These are phyloP conservation scores for Erebia palarica DNA, from an alignment of 2,888 invertebrate genomes.

Conservation along the genomic window DNA sequence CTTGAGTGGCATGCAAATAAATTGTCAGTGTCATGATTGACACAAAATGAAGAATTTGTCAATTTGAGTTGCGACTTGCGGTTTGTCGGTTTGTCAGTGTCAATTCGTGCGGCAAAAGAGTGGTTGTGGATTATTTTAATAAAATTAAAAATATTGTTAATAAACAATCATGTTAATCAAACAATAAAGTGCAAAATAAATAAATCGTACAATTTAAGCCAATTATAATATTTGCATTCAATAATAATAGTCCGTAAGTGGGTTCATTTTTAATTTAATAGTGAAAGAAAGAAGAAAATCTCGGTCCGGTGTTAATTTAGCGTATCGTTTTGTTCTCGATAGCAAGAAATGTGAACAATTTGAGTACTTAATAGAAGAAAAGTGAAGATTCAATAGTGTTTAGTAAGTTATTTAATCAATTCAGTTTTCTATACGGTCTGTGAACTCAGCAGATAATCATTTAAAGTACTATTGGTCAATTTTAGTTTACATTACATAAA, in stretches of 20 bases:
- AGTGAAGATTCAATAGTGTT: slow-evolving; percentile 53
- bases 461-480: slow-evolving; percentile 3
- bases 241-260: background rate
- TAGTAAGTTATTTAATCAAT: slow-evolving; percentile 49
- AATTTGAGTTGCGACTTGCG: no score
- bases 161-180: slow-evolving; percentile 40
- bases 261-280: slow-evolving; percentile 40
- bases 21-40: no score
- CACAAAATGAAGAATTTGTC: no score
- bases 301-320: slow-evolving; percentile 56
- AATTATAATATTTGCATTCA: background rate
- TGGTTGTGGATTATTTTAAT: slow-evolving; percentile 39
- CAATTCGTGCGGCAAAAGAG: slow-evolving; percentile 42
- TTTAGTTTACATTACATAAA: background rate
- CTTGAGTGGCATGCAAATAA: no score
- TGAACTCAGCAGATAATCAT: slow-evolving; percentile 18
- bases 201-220: background rate
- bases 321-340: slow-evolving; percentile 55
- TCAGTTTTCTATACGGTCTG: slow-evolving; percentile 16
- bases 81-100: slow-evolving; percentile 42
- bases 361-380: slow-evolving; percentile 40
- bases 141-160: slow-evolving; percentile 34
- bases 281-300: slow-evolving; percentile 70
- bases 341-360: slow-evolving; percentile 70
- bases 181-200: slow-evolving; percentile 30